Conservation (phyloP, 2,113 vertebrate species). For the Hippocampus barbouri region DNA sequence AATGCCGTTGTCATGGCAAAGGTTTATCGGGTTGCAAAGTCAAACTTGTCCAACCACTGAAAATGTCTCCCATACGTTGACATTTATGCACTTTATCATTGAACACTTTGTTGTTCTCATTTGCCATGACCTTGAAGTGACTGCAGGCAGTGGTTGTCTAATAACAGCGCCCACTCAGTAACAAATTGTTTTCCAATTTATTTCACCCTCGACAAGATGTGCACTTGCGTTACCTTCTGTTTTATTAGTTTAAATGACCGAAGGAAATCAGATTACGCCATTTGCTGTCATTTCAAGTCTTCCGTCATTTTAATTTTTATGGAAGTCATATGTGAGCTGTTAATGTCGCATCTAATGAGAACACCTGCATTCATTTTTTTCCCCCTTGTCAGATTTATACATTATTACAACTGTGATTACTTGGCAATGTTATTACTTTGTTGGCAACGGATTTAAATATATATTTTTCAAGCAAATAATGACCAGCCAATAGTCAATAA, state of each 20-base stretch:
- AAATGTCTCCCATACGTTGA: not conserved
- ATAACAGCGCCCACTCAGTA: not conserved
- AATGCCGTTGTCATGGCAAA: not conserved
- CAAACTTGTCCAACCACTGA: not conserved
- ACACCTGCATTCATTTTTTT: not conserved
- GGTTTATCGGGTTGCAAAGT: not conserved
- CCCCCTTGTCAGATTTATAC: not conserved
- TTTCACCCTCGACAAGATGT: not conserved
- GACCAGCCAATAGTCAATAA: not conserved
- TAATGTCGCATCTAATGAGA: not conserved
- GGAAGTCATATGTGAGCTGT: not conserved
- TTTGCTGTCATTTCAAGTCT: not conserved
- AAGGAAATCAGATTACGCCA: not conserved
- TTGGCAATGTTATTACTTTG: not conserved
- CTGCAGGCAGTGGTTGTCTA: not conserved
- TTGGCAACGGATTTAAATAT: not conserved
- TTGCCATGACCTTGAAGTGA: constrained; percentile 6
- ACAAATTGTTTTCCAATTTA: not conserved
- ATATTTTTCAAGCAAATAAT: not conserved
- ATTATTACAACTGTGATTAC: not conserved
- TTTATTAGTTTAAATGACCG: constrained; percentile 1
- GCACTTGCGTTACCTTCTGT: not conserved
- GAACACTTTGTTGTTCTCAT: constrained; percentile 7
- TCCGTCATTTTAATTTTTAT: not conserved
- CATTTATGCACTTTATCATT: constrained; percentile 5